Evolutionary conservation across 2,797 vertebrate species (phyloP), one percentile per base, ranked within the genome.

Genomic region (Microctenopoma lineatum): DNA sequence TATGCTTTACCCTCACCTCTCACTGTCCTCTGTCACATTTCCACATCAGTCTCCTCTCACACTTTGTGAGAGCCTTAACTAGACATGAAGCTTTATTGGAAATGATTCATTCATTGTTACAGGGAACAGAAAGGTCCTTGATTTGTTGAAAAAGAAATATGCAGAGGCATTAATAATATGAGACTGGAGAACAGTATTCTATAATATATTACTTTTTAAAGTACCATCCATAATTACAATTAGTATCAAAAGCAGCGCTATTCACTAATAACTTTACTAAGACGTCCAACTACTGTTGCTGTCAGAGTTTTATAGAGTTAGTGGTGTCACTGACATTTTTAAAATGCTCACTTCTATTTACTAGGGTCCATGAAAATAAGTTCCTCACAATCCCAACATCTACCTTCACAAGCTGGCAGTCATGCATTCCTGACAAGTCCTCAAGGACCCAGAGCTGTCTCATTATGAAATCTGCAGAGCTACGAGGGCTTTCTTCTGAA

Each of bases 371-470:
- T 82, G 70, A 68, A 67, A 83, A 50, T 68, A 71, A 55, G 27
- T 61, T 67, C 1, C 67, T 60, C 36, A 16, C 32, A 57, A 32
- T 60, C 25, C 32, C 38, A 46, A 44, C 7, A 7, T 66, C 65
- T 60, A 15, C 34, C 46, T 51, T 51, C 0, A 7, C 45, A 41
- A 39, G 7, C 48, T 47, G 21, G 10, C 16, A 74, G 59, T 34
- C 42, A 12, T 73, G 65, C 59, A 75, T 81, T 73, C 70, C 59
- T 75, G 16, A 75, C 72, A 74, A 70, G 42, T 74, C 66, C 73
- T 50, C 46, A 52, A 42, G 5, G 55, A 45, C 55, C 72, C 47
- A 70, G 54, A 53, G 56, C 32, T 60, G 48, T 59, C 39, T 47
- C 16, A 64, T 74, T 73, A 67, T 61, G 52, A 65, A 74, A 74